Evolutionary conservation across 92 coral and sea anemone genomes (phyloP).

Genomic region (Parazoanthus atlanticus): DNA sequence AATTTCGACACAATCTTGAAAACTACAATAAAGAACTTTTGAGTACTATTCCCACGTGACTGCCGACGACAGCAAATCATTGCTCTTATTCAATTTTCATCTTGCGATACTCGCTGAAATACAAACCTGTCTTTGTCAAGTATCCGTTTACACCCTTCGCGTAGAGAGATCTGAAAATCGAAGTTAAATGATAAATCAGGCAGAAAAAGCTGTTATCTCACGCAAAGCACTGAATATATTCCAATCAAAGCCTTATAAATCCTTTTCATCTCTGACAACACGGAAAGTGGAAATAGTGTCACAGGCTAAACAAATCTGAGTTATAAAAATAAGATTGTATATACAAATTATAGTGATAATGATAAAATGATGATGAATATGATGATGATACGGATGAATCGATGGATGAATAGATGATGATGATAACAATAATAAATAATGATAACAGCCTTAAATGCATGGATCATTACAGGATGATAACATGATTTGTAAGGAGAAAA

Average conservation of each 20-base stretch:
- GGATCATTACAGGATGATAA: too few species aligned
- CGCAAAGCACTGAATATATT: background rate
- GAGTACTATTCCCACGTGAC: background rate
- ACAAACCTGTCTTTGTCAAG: slow-evolving; percentile 97
- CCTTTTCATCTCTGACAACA: background rate
- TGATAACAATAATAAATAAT: too few species aligned
- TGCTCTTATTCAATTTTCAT: background rate
- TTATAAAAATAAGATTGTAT: background rate
- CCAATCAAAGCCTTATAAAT: background rate
- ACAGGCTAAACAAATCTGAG: background rate
- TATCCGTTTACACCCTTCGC: slow-evolving; percentile 98
- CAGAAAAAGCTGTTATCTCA: background rate
- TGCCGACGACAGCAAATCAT: background rate
- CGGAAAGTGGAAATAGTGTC: background rate
- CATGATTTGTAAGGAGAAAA: too few species aligned
- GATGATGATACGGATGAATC: too few species aligned
- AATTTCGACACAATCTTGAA: too few species aligned
- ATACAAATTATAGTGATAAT: background rate
- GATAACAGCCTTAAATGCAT: too few species aligned
- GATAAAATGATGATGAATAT: too few species aligned
- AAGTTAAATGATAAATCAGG: background rate
- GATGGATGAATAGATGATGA: too few species aligned
- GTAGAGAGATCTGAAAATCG: slow-evolving; percentile 82
- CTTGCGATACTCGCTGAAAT: too few species aligned
- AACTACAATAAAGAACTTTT: background rate